Conservation (phyloP, 2,113 vertebrate species). For the Brachyistius frenatus region DNA sequence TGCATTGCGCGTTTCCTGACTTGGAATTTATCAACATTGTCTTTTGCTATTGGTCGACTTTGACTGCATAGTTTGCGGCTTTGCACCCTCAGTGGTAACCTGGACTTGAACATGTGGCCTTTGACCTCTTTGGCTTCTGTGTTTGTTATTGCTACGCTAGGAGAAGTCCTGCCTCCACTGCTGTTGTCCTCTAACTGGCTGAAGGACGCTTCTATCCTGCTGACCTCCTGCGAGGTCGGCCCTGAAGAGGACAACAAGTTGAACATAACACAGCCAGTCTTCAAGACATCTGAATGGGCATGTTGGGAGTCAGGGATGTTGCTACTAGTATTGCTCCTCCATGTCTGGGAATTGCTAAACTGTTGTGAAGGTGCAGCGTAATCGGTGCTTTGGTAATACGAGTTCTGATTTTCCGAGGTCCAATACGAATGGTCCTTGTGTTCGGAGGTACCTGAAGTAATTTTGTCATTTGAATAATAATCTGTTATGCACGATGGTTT, state of each 20-base stretch:
- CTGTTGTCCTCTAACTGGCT: conserved; percentile 82
- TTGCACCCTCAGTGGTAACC: conserved; percentile 91
- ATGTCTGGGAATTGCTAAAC: conserved; percentile 85
- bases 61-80: conserved; percentile 83
- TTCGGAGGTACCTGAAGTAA: conserved; percentile 82
- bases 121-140: conserved; percentile 82
- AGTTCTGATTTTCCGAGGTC: conserved; percentile 78
- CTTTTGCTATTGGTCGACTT: conserved; percentile 75
- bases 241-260: conserved; percentile 84
- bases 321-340: conserved; percentile 91
- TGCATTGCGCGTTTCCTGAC: background rate
- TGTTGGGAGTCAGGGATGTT: conserved; percentile 86
- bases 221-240: conserved; percentile 84
- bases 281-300: conserved; percentile 62
- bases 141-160: conserved; percentile 84
- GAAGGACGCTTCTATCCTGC: conserved; percentile 70
- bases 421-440: conserved; percentile 77
- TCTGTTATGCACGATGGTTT: conserved; percentile 78
- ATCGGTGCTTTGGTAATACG: conserved; percentile 74
- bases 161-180: conserved; percentile 79
- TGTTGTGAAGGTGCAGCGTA: conserved; percentile 80
- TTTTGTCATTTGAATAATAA: conserved; percentile 65
- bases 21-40: conserved; percentile 76
- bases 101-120: conserved; percentile 90
- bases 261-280: conserved; percentile 81